A percentile compares a stretch with the other conserved stretches of the same genome.
These are phyloP conservation scores for Nomada flava DNA, from an alignment of 2,888 invertebrate genomes.

Conservation along the genomic window DNA sequence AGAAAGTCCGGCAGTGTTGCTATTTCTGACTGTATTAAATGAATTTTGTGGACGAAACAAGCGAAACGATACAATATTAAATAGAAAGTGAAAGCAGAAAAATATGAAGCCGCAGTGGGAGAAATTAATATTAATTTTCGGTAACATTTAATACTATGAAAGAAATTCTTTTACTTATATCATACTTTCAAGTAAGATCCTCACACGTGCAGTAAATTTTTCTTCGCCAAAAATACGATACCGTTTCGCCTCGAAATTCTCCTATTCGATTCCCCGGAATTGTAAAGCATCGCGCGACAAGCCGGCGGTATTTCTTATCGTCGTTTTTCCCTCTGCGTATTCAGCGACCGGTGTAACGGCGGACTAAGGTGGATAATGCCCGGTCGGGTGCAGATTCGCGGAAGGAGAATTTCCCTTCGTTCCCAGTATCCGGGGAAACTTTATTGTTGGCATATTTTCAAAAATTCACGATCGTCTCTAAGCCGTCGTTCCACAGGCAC, in stretches of 20 bases:
- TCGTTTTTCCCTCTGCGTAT: constrained; percentile 29
- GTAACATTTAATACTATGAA: too few species aligned
- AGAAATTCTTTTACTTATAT: too few species aligned
- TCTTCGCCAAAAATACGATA: constrained; percentile 17
- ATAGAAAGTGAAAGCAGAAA: too few species aligned
- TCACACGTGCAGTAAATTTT: not conserved
- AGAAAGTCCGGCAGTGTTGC: too few species aligned
- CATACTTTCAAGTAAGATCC: too few species aligned
- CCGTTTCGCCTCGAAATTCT: constrained; percentile 1
- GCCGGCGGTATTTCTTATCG: constrained; percentile 16
- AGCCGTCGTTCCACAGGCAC: constrained; percentile 66
- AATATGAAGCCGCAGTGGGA: too few species aligned
- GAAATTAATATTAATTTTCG: too few species aligned
- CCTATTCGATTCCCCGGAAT: constrained; percentile 37
- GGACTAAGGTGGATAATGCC: constrained; percentile 50
- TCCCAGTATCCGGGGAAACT: constrained; percentile 46
- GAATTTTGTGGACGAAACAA: too few species aligned
- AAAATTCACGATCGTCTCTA: constrained; percentile 68
- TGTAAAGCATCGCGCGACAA: constrained; percentile 49
- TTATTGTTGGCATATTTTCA: constrained; percentile 72
- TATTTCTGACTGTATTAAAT: too few species aligned
- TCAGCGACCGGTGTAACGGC: constrained; percentile 26
- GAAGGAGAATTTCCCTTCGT: constrained; percentile 49
- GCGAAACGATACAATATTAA: too few species aligned
- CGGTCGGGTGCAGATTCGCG: constrained; percentile 39